Conservation (phyloP, 2,113 vertebrate species). For the Rhodinocichla rosea region DNA sequence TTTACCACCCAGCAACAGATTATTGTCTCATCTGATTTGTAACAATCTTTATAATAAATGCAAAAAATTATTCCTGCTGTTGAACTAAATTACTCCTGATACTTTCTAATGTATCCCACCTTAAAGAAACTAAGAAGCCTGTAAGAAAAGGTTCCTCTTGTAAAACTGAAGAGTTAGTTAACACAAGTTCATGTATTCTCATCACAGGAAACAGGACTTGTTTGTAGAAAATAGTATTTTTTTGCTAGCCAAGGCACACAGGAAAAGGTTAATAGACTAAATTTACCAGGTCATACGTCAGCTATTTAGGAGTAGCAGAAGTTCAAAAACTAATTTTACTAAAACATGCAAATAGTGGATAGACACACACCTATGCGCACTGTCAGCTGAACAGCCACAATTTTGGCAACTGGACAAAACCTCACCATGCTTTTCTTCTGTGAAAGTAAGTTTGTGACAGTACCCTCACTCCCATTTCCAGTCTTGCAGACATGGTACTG, state of each 20-base stretch:
- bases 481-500: neutral
- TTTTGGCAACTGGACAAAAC: neutral
- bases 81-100: neutral
- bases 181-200: neutral
- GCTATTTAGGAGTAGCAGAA: neutral
- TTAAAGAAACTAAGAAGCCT: neutral
- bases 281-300: neutral
- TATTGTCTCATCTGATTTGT: neutral
- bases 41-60: neutral
- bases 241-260: neutral
- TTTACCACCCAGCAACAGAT: neutral
- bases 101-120: neutral
- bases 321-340: neutral
- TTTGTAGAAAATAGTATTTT: neutral
- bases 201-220: neutral
- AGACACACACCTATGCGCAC: accelerated
- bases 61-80: neutral
- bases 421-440: neutral
- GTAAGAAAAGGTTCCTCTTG: neutral
- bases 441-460: neutral
- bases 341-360: neutral
- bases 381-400: neutral
- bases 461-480: neutral
- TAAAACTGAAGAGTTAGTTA: neutral
- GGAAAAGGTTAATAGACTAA: neutral